Base-by-base conservation (phyloP, 2,797 vertebrate genomes). In the Gymnoscopelus microlampas region DNA sequence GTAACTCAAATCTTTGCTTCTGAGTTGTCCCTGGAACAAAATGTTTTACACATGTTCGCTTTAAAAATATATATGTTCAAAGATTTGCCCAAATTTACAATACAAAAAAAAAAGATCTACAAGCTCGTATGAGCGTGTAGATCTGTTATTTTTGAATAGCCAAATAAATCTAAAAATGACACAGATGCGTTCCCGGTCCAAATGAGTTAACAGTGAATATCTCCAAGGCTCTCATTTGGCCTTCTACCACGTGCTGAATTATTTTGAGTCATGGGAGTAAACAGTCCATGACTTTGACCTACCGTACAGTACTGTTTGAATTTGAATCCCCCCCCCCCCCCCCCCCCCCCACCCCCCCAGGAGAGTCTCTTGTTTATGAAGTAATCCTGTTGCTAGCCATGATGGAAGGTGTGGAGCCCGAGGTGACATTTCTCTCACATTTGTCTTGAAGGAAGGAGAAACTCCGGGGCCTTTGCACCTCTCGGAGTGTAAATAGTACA, bases 371-470 rank as follows among this genome's bases (percentile, higher is more conserved):
- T 29, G 7, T 66, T 66, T 57, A 32, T 23, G n/a, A 60, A 72
- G 48, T 35, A 66, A 61, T 66, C 71, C 71, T 29, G 61, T 79
- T 76, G 23, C 47, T 39, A n/a, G 66, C 49, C 26, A 23, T 63
- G 60, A 63, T 14, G 14, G 13, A 58, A 66, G n/a, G 59, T 29
- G 32, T 54, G 59, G 64, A 71, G 61, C 76, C 60, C 55, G 11
- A 6, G 0, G 60, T 79, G 76, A 75, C 77, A 83, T 80, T 82
- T 82, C 70, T 83, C 77, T 83, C 77, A 44, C 73, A 61, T 56
- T 53, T 24, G 62, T 64, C 62, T 77, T 77, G 63, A 68, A 11
- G 68, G 63, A 68, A 11, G 68, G 55, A 49, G 58, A 53, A 57
- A 70, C 32, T 57, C 69, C 75, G 72, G 68, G 5, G 39, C 39